Evolutionary conservation across 2,797 vertebrate genomes (phyloP).

Genomic region (Acanthiza pusilla): DNA sequence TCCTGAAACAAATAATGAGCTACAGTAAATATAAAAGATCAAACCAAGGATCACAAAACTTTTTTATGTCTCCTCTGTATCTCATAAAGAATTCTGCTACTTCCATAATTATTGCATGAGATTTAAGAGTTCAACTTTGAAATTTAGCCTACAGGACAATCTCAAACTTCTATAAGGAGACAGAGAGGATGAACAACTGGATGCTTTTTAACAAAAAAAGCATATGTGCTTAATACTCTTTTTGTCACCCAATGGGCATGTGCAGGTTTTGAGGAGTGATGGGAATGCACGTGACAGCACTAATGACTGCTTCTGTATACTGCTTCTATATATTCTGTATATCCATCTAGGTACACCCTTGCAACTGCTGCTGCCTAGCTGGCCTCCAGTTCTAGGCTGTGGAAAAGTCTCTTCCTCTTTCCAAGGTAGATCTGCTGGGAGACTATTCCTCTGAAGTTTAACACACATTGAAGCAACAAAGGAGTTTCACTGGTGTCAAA

Average conservation of each 20-base stretch:
- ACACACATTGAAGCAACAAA: not conserved
- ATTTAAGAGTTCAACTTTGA: not conserved
- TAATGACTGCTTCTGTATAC: not conserved
- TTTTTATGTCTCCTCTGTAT: not conserved
- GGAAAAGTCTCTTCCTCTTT: not conserved
- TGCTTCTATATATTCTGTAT: too few species aligned
- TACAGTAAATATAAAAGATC: not conserved
- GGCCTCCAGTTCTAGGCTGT: not conserved
- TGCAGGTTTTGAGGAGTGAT: not conserved
- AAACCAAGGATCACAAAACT: not conserved
- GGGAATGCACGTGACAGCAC: not conserved
- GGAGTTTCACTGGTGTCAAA: not conserved
- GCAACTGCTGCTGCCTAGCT: not conserved
- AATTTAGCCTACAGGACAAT: not conserved
- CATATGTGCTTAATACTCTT: not conserved
- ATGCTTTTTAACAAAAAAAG: not conserved
- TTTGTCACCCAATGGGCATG: not conserved
- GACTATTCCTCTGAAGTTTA: not conserved
- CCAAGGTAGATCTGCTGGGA: not conserved
- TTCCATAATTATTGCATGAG: not conserved
- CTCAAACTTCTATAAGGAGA: not conserved
- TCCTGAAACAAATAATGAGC: not conserved
- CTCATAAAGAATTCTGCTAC: not conserved
- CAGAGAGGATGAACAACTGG: not conserved
- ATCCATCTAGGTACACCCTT: not conserved